Conservation (phyloP, 2,797 vertebrate genomes). For the Halcyon leucocephala region DNA sequence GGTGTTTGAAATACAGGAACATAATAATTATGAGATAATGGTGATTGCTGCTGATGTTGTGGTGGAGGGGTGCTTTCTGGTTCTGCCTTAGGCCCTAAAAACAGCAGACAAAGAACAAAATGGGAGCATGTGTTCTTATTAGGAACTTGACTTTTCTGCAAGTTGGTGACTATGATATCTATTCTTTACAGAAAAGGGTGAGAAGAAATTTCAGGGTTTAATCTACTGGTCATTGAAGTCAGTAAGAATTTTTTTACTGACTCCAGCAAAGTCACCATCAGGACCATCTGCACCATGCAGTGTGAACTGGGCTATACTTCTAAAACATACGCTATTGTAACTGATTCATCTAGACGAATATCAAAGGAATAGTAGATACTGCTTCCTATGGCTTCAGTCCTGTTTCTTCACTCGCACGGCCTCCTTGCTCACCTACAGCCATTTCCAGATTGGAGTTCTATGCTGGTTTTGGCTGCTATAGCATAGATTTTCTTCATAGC, state of each 20-base stretch:
- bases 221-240: not conserved
- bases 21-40: not conserved
- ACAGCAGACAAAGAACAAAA: not conserved
- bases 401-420: fast-evolving
- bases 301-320: not conserved
- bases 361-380: not conserved
- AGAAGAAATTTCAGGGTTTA: not conserved
- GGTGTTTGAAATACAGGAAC: not conserved
- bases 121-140: not conserved
- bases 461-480: not conserved
- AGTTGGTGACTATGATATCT: not conserved
- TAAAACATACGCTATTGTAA: not conserved
- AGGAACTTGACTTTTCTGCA: not conserved
- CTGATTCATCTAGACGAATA: not conserved
- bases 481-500: not conserved
- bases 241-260: not conserved
- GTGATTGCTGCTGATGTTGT: not conserved
- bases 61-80: not conserved
- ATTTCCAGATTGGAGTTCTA: not conserved
- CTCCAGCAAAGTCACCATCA: not conserved
- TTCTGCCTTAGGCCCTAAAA: not conserved
- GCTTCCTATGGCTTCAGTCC: not conserved
- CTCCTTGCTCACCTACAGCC: not conserved
- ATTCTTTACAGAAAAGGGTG: not conserved
- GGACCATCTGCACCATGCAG: not conserved